Evolutionary conservation across 2,113 vertebrate genomes (phyloP).

Genomic region (Rhizomys pruinosus): DNA sequence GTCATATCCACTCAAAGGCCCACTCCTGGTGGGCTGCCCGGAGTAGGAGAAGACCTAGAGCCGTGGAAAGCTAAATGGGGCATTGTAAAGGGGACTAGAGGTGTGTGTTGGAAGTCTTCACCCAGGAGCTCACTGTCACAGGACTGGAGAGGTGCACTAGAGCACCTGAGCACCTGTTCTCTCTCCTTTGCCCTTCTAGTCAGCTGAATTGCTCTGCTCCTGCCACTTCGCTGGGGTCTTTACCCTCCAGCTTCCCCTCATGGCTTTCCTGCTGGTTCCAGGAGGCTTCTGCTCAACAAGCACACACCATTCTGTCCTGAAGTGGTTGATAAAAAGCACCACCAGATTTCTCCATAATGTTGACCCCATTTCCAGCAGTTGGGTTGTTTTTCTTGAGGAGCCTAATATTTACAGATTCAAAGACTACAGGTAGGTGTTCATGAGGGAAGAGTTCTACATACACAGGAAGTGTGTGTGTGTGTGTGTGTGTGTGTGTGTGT

Average conservation of each 20-base stretch:
- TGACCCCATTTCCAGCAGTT: conserved; percentile 30
- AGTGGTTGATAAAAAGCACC: conserved; percentile 41
- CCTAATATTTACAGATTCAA: conserved; percentile 29
- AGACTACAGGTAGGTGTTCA: neutral
- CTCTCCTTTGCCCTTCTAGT: neutral
- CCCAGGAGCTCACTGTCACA: conserved; percentile 15
- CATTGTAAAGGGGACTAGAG: neutral
- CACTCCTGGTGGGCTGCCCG: neutral
- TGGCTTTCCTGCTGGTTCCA: neutral
- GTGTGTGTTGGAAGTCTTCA: neutral
- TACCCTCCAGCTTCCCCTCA: neutral
- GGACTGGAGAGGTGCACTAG: neutral
- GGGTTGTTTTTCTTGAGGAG: neutral
- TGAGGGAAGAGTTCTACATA: no score
- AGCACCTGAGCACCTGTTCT: neutral
- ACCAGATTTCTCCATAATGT: conserved; percentile 47
- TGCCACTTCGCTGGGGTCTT: neutral
- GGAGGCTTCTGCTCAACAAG: conserved; percentile 42
- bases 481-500: neutral
- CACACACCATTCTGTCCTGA: conserved; percentile 17
- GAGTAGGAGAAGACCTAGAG: neutral
- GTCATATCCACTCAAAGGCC: conserved; percentile 30
- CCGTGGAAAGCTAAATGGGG: neutral
- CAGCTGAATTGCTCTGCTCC: neutral
- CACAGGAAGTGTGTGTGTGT: neutral